These are phyloP conservation scores for Corythornis vintsioides DNA, from an alignment of 2,113 vertebrate species.

Conservation along the genomic window DNA sequence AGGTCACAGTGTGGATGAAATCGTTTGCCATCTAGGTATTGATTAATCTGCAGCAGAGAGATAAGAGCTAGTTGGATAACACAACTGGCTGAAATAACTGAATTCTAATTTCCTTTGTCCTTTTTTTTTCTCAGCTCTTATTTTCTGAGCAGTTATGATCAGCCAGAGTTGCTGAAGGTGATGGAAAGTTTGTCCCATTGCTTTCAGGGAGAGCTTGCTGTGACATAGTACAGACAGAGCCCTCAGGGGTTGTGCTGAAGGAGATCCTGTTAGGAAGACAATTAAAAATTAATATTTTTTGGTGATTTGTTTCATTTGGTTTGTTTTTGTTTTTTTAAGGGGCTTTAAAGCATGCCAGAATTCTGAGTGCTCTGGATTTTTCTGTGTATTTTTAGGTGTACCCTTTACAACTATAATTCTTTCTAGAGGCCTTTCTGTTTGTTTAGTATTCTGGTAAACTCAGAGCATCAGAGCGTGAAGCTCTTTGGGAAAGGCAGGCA, in stretches of 20 bases:
- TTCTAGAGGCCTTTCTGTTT: not conserved
- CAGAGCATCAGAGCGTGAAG: not conserved
- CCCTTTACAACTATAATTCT: not conserved
- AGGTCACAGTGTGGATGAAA: not conserved
- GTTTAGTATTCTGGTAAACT: not conserved
- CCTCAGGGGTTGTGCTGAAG: not conserved
- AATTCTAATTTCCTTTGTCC: not conserved
- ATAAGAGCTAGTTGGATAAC: not conserved
- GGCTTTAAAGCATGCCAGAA: not conserved
- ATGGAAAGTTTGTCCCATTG: not conserved
- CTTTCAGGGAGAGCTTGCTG: not conserved
- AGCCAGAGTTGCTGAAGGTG: fast-evolving
- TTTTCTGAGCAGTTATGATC: not conserved
- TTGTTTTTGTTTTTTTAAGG: not conserved
- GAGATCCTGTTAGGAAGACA: not conserved
- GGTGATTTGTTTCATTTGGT: too few relatives aligned
- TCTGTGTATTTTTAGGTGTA: not conserved
- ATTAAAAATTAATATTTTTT: not conserved
- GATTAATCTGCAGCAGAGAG: not conserved
- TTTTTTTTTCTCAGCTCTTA: not conserved
- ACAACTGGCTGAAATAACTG: not conserved
- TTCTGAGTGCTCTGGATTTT: not conserved
- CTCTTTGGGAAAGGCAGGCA: not conserved
- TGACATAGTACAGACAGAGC: not conserved
- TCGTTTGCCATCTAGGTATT: not conserved